These are phyloP conservation scores for Drosophila nigromelanica DNA, from an alignment of 1,140 invertebrate genomes.

Conservation along the genomic window DNA sequence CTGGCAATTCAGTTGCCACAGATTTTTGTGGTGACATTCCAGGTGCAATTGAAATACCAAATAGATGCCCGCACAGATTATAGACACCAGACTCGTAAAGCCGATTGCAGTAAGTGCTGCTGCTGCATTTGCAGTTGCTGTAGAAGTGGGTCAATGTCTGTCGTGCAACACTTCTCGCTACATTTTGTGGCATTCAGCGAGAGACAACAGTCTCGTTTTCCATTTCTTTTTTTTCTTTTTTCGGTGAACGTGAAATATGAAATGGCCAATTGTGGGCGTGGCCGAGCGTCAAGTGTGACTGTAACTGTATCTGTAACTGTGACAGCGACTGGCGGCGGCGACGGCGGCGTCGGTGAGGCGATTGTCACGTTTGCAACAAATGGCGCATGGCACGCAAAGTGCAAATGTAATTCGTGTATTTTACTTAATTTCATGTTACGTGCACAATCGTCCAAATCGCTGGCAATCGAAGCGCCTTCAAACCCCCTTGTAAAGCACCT, in stretches of 20 bases:
- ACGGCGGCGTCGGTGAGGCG: slow-evolving; percentile 23
- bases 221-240: not conserved
- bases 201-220: slow-evolving; percentile 19
- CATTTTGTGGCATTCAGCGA: not conserved
- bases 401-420: slow-evolving; percentile 82
- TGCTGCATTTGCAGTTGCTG: slow-evolving; percentile 4
- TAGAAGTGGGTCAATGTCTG: slow-evolving; percentile 12
- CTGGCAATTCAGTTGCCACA: slow-evolving; percentile 1
- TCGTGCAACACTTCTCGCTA: slow-evolving; percentile 14
- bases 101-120: not conserved
- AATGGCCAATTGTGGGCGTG: slow-evolving; percentile 34
- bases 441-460: slow-evolving; percentile 77
- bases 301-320: slow-evolving; percentile 17
- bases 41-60: slow-evolving; percentile 35
- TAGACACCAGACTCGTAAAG: slow-evolving; percentile 15
- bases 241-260: slow-evolving; percentile 55
- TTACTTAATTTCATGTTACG: slow-evolving; percentile 81
- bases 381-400: slow-evolving; percentile 80
- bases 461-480: slow-evolving; percentile 47
- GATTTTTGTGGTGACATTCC: not conserved
- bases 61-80: slow-evolving; percentile 36
- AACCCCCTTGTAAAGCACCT: not conserved
- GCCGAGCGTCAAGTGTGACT: slow-evolving; percentile 9
- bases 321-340: slow-evolving; percentile 30
- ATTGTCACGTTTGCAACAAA: slow-evolving; percentile 81